Evolutionary conservation across 2,888 invertebrate genomes (phyloP).

Genomic region (Labia minor): DNA sequence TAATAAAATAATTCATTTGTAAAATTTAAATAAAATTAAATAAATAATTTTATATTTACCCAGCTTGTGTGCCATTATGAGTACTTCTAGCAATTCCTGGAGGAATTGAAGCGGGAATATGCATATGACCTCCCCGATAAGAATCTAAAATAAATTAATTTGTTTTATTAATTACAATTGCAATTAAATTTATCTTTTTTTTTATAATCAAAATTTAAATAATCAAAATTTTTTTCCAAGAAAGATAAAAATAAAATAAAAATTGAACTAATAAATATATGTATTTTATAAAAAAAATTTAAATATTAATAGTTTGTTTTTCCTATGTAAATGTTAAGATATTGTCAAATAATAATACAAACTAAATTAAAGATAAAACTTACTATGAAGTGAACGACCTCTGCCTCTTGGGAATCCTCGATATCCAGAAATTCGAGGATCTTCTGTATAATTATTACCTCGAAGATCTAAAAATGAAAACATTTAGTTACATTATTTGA

Average conservation of each 20-base stretch:
- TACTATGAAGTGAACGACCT: slow-evolving; percentile 25
- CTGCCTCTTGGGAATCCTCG: slow-evolving; percentile 23
- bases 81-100: slow-evolving; percentile 44
- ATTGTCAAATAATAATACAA: too few species aligned
- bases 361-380: neutral
- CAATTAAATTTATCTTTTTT: too few species aligned
- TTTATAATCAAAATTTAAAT: too few species aligned
- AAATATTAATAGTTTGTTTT: too few species aligned
- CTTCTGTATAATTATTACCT: neutral
- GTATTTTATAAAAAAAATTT: too few species aligned
- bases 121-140: slow-evolving; percentile 32
- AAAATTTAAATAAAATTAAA: neutral
- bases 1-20: too few species aligned
- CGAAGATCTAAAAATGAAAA: slow-evolving; percentile 8
- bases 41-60: slow-evolving; percentile 34
- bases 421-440: neutral
- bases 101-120: slow-evolving; percentile 43
- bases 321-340: too few species aligned
- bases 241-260: too few species aligned
- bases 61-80: slow-evolving; percentile 42
- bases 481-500: too few species aligned
- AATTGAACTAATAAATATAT: too few species aligned
- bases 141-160: slow-evolving; percentile 28
- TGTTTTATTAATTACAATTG: neutral
- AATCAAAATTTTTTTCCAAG: too few species aligned